Conservation (phyloP, 2,888 invertebrate genomes). For the Amblyteles armatorius region DNA sequence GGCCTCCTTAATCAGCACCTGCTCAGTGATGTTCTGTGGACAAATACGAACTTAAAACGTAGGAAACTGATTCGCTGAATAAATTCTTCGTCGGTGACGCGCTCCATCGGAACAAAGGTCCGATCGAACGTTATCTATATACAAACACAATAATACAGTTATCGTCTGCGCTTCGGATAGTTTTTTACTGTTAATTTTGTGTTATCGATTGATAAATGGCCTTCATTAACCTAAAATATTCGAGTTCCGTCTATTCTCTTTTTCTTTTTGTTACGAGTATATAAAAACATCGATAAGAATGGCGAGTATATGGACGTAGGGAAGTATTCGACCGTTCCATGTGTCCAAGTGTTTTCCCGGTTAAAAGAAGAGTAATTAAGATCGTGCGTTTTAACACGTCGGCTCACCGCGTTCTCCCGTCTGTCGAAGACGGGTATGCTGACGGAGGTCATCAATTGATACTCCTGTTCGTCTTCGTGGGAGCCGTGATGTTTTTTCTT, state of each 20-base stretch:
- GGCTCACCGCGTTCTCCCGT: constrained; percentile 92
- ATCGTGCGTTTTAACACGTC: constrained; percentile 18
- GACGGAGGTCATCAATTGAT: constrained; percentile 96
- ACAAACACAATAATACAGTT: constrained; percentile 1
- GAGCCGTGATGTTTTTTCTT: constrained; percentile 87
- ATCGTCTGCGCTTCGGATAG: neutral
- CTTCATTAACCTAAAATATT: constrained; percentile 30
- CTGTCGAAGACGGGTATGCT: constrained; percentile 97
- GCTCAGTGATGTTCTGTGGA: constrained; percentile 98
- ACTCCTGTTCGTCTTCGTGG: constrained; percentile 87
- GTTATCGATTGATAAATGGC: neutral
- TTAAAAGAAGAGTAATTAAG: neutral
- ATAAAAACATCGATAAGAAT: constrained; percentile 20
- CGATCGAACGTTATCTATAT: constrained; percentile 18
- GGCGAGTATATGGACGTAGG: constrained; percentile 16
- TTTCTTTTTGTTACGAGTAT: constrained; percentile 2
- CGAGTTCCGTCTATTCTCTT: neutral
- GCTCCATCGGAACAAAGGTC: constrained; percentile 22
- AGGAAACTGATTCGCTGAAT: constrained; percentile 64
- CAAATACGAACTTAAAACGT: constrained; percentile 85
- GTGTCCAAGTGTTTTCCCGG: constrained; percentile 43
- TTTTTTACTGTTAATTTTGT: neutral
- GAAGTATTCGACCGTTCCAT: constrained; percentile 33
- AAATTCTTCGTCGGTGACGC: constrained; percentile 55
- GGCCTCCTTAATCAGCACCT: constrained; percentile 97